These are phyloP conservation scores for Drosophila sechellia DNA, from an alignment of 1,140 invertebrate species.

Conservation along the genomic window DNA sequence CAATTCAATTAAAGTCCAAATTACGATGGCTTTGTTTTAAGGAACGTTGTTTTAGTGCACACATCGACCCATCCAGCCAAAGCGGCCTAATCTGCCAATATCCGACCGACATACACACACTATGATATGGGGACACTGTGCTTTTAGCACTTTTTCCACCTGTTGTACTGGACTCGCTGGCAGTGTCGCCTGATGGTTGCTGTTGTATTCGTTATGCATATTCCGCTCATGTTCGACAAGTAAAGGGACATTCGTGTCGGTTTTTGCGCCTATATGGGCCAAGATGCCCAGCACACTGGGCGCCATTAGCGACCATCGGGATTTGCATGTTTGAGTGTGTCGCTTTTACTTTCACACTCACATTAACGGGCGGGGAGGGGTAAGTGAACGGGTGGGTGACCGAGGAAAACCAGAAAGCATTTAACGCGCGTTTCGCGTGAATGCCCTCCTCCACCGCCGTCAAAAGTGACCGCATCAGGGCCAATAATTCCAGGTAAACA, in stretches of 20 bases:
- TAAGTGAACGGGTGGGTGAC: neutral
- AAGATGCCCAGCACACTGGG: conserved; percentile 4
- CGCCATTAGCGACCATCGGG: conserved; percentile 58
- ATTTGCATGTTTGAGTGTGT: conserved; percentile 25
- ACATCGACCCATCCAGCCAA: too few species aligned
- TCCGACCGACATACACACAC: too few species aligned
- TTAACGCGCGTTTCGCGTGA: conserved; percentile 71
- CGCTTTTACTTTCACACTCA: conserved; percentile 64
- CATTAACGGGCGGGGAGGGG: conserved; percentile 22
- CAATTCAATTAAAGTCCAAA: too few species aligned
- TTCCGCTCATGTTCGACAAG: conserved; percentile 72
- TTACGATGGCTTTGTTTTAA: too few species aligned
- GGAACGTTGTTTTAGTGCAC: too few species aligned
- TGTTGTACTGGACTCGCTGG: conserved; percentile 49
- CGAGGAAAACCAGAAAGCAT: conserved; percentile 53
- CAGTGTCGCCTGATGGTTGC: conserved; percentile 6
- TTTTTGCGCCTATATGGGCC: conserved; percentile 36
- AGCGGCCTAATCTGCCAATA: too few species aligned
- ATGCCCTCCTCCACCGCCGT: conserved; percentile 18
- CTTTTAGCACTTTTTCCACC: conserved; percentile 44
- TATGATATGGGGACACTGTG: conserved; percentile 25
- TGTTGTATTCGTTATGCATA: conserved; percentile 53
- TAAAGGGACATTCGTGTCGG: conserved; percentile 69
- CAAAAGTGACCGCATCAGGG: conserved; percentile 35
- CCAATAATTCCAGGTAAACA: conserved; percentile 19